Conservation (phyloP, 2,113 vertebrate species). For the Sylvietta virens region DNA sequence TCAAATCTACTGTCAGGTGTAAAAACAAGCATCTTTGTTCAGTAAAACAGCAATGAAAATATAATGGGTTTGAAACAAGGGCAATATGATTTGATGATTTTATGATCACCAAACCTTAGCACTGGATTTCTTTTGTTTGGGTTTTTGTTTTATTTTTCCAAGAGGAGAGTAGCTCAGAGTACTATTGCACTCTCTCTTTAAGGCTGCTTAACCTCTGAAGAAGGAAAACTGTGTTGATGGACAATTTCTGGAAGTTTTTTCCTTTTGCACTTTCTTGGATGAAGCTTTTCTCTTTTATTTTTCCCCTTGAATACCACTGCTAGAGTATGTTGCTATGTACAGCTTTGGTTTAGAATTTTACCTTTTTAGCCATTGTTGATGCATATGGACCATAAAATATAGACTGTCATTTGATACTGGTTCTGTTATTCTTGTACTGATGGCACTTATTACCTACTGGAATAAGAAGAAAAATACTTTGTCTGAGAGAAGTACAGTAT, state of each 20-base stretch:
- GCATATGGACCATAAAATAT: neutral
- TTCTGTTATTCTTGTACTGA: neutral
- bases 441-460: neutral
- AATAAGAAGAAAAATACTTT: neutral
- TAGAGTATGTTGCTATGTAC: neutral
- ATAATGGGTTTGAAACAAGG: neutral
- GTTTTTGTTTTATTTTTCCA: neutral
- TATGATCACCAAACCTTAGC: neutral
- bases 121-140: neutral
- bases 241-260: neutral
- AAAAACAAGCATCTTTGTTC: neutral
- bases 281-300: neutral
- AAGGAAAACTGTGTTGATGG: neutral
- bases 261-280: neutral
- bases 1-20: neutral
- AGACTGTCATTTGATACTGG: neutral
- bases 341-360: neutral
- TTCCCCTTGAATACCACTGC: neutral
- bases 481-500: neutral
- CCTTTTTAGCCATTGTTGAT: neutral
- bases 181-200: neutral
- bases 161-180: neutral
- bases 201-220: neutral
- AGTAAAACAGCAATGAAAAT: neutral
- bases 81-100: neutral